Evolutionary conservation across 1,140 invertebrate species (phyloP), one percentile per base, ranked within the genome.

Genomic region (Drosophila prosaltans): DNA sequence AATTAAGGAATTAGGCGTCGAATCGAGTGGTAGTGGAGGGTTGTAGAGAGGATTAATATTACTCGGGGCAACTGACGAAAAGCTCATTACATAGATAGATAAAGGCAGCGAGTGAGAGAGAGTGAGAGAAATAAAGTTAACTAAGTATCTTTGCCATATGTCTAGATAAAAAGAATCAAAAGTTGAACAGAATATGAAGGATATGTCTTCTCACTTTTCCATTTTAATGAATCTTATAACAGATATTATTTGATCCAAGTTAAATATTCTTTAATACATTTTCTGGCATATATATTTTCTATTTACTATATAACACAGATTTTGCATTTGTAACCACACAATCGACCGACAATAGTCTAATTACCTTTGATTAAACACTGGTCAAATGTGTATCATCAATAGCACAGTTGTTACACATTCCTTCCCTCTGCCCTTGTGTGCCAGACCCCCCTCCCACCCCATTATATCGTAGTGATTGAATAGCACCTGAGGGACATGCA

Each of bases 1-100:
- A 88, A 88, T 88, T 88, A 88, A 88, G 83, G 83, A 88, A 84
- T 88, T 88, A 88, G 83, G 79, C 82, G 68, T 55, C 75, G 73
- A 40, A 72, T 51, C 66, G 74, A 84, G 80, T 84, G 73, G 78
- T 71, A 66, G 66, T 36, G 63, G 41, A 67, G 71, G 45, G 75
- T 57, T 72, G 62, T 30, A 63, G 55, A 61, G 79, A 86, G 86
- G 80, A 84, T 86, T 51, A 10, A 51, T 51, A 51, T 51, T 26
- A 51, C 45, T 6, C 10, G 39, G 39, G 10, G 39, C 10, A 40
- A 40, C 45, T 51, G 24, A 51, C 6, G 21, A 10, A 51, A 51
- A 51, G 21, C 45, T 51, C 45, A 30, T 10, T 5, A 48, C 10
- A 48, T 7, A 32, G 6, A 36, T 5, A 36, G 6, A 36, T 1